Evolutionary conservation across 1,140 invertebrate species (phyloP).

Genomic region (Limonius californicus): DNA sequence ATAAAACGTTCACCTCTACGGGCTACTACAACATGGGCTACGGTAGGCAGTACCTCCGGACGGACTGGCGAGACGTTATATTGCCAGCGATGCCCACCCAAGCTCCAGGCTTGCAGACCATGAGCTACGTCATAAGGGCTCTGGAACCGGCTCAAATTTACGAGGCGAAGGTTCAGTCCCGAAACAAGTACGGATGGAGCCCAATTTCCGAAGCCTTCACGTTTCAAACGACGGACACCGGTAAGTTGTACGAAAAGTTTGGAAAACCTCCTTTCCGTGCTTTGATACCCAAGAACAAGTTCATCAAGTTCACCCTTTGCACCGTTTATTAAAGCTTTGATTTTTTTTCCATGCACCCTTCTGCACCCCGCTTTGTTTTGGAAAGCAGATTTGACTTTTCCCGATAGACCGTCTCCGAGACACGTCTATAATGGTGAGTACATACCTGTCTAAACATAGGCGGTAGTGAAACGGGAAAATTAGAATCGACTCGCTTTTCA

Average conservation of each 20-base stretch:
- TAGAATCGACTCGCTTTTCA: too few relatives aligned
- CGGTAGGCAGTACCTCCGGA: constrained; percentile 41
- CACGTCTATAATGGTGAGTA: constrained; percentile 33
- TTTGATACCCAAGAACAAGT: background rate
- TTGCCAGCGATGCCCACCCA: constrained; percentile 49
- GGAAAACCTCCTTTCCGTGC: background rate
- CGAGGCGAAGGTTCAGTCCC: constrained; percentile 59
- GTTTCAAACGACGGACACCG: constrained; percentile 48
- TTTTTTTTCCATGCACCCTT: background rate
- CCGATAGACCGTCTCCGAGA: constrained; percentile 33
- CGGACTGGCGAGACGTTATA: constrained; percentile 60
- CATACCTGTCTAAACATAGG: too few relatives aligned
- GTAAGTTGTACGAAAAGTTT: too few relatives aligned
- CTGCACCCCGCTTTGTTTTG: background rate
- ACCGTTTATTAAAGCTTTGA: background rate
- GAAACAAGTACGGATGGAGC: constrained; percentile 63
- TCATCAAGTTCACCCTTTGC: background rate
- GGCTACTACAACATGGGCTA: constrained; percentile 26
- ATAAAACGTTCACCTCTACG: background rate
- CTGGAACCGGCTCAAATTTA: constrained; percentile 57
- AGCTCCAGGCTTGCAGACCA: constrained; percentile 50
- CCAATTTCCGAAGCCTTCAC: constrained; percentile 55
- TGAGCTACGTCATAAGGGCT: constrained; percentile 58
- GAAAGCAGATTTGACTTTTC: constrained; percentile 32
- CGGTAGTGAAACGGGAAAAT: too few relatives aligned